phyloP scores from a whole-genome alignment of 2,797 vertebrate genomes.

The Euthynnus affinis region DNA sequence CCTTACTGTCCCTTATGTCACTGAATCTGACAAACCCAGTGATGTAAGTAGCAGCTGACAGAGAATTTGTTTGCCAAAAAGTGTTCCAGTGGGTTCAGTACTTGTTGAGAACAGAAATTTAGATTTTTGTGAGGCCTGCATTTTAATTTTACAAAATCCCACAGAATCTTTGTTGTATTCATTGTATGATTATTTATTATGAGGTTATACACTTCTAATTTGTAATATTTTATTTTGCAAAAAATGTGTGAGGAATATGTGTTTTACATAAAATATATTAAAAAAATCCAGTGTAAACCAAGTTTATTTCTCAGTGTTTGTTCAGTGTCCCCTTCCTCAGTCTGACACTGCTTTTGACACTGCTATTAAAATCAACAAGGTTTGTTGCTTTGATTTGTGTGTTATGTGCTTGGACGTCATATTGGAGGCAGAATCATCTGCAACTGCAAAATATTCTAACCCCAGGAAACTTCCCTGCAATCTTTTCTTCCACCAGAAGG shows the following conservation, averaged over 20 bases:
- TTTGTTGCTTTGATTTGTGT: no score
- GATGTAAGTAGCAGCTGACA: no score
- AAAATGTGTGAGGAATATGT: not conserved
- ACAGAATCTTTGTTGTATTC: not conserved
- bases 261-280: not conserved
- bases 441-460: no score
- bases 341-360: no score
- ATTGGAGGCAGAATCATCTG: not conserved
- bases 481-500: not conserved
- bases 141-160: not conserved
- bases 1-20: no score
- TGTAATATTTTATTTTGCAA: conserved; percentile 2
- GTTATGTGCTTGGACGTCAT: not conserved
- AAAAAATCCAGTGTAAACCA: not conserved
- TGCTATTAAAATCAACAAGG: no score
- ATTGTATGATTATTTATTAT: conserved; percentile 11
- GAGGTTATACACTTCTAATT: not conserved
- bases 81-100: not conserved
- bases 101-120: not conserved
- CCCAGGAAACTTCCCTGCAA: no score
- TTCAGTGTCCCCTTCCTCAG: not conserved
- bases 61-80: not conserved
- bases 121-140: not conserved
- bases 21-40: no score
- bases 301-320: not conserved